Base-by-base conservation (phyloP, 2,797 vertebrate species). In the Cossypha polioptera region DNA sequence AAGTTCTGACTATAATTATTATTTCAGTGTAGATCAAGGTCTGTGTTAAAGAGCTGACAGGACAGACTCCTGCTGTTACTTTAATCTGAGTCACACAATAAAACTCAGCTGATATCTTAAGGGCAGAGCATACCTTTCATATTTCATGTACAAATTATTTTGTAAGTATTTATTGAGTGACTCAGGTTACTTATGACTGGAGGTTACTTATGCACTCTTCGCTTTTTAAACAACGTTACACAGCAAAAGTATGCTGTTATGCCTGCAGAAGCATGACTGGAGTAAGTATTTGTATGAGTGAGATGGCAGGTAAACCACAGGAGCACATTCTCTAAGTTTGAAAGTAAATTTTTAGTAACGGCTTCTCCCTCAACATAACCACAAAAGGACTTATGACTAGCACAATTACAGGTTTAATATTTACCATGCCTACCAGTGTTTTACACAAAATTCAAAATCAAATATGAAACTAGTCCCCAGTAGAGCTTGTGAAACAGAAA, bases 401-500 rank as follows among this genome's bases (percentile, higher is more conserved):
- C 40, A 62, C n/a, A 72, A 62, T 66, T 90, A 78, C 31, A 83
- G 17, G 36, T 75, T 88, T 69, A 91, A 77, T 79, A 88, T 51
- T 91, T 66, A 65, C 36, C 62, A 72, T 10, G 53, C 24, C 59
- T 67, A 82, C 26, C 26, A 26, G 38, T 51, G 43, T 25, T 68
- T 48, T 40, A 75, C 12, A 45, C 6, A 77, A 66, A 87, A 86
- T 80, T 38, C 51, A 69, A 86, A 91, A 88, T 86, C 72, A 7
- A 83, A 75, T 90, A 54, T 0, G 5, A 82, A 89, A 94, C 48
- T 65, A 83, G 19, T 77, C 68, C 88, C 77, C 73, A 87, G 2
- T 0, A 95, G 22, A 92, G 47, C 28, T 86, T 75, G 36, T 73
- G 82, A 96, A 95, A 91, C 11, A 81, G 92, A 86, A 93, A 83